Evolutionary conservation across 2,797 vertebrate species (phyloP).

Genomic region (Morelia viridis): DNA sequence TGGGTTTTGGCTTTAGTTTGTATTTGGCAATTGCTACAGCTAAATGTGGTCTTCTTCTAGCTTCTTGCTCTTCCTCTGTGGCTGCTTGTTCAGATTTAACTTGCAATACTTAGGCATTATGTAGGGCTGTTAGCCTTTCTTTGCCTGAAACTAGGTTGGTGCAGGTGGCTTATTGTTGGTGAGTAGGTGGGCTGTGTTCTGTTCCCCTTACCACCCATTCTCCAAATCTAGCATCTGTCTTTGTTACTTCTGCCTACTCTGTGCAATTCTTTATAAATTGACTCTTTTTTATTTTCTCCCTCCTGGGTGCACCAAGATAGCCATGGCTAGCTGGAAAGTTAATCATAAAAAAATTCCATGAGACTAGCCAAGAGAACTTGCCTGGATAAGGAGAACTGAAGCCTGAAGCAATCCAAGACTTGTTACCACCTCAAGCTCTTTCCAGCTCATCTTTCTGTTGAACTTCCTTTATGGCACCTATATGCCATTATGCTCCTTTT

Average conservation of each 20-base stretch:
- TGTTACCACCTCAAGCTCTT: not conserved
- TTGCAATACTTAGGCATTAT: too few species aligned
- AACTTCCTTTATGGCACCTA: conserved; percentile 15
- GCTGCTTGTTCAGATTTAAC: too few species aligned
- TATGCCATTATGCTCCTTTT: not conserved
- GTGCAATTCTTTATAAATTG: not conserved
- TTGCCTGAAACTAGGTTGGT: too few species aligned
- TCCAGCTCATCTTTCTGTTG: conserved; percentile 18
- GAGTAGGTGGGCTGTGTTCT: not conserved
- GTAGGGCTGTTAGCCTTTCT: too few species aligned
- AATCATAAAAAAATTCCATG: not conserved
- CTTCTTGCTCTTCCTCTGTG: too few species aligned
- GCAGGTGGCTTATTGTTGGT: too few species aligned
- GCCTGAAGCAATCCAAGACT: not conserved
- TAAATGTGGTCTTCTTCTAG: too few species aligned
- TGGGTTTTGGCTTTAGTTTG: too few species aligned
- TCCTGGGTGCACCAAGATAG: not conserved
- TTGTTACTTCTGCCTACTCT: not conserved
- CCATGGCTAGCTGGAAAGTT: not conserved
- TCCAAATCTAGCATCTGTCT: not conserved
- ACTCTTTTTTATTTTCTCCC: not conserved
- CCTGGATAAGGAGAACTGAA: not conserved
- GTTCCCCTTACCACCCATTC: not conserved
- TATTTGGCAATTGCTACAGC: too few species aligned
- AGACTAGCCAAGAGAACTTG: not conserved